Evolutionary conservation across 2,113 vertebrate species (phyloP), one percentile per base, ranked within the genome.

Genomic region (Ophthalmolycus amberensis): DNA sequence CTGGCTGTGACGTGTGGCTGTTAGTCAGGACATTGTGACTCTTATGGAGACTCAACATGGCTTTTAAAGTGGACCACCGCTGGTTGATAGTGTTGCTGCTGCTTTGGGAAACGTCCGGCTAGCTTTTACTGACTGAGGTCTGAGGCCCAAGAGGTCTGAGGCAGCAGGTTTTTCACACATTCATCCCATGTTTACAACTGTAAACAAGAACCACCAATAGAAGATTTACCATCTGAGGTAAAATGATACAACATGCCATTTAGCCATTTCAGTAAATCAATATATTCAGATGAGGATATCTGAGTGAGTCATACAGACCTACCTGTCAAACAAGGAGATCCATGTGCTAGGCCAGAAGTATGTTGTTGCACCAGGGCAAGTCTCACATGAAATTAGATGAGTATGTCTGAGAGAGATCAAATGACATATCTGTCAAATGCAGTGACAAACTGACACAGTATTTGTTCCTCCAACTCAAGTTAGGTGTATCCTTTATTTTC

Each of bases 101-200:
- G 62, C 73, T 75, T 85, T 84, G 85, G 83, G 59, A 29, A 68
- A 11, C 6, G 27, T 82, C 70, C 70, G 77, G 69, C 20, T 11
- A 44, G 67, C 56, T 77, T 54, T 85, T n/a, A 40, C 52, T 54
- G 64, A 71, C 42, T 52, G 72, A 44, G 56, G 38, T 69, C 48
- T 71, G 59, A 46, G 32, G 59, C 44, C 46, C 18, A 37, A 79
- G 73, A 27, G 77, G n/a, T 78, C 81, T 60, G 32, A 2, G 48
- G 56, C 18, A 52, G 50, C 38, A 9, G 6, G 56, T 27, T 22
- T 67, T 16, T 52, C 38, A 68, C 46, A 79, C 32, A 37, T 72
- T 68, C 58, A 52, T 44, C 27, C 1, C 25, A 38, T 38, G 40
- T 54, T 83, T 54, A 71, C 7, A 63, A 14, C n/a, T 34, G 52